phyloP scores from a whole-genome alignment of 23 tunicate species.

The Corella eumyota region DNA sequence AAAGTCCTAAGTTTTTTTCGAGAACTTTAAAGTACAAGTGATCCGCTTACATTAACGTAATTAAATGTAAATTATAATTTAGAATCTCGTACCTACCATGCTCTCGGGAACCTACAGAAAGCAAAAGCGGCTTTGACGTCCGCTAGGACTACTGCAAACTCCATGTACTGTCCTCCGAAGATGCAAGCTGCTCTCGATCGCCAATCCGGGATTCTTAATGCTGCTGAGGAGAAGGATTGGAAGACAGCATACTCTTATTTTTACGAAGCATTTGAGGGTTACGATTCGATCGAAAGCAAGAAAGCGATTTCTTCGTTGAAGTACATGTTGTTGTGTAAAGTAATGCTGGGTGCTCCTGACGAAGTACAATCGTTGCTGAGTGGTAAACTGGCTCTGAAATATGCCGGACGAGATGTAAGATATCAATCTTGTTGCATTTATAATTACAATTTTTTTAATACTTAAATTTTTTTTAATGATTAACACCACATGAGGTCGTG shows the following conservation, averaged over 20 bases:
- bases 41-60: neutral
- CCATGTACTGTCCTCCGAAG: slow-evolving; percentile 99
- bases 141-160: slow-evolving; percentile 97
- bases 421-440: neutral
- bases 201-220: slow-evolving; percentile 96
- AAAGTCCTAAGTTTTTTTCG: no score
- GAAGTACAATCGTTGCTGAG: slow-evolving; percentile 86
- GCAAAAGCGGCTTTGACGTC: slow-evolving; percentile 97
- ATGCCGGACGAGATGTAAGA: slow-evolving; percentile 82
- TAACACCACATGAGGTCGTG: no score
- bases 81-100: slow-evolving; percentile 90
- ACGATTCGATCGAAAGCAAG: slow-evolving; percentile 93
- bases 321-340: slow-evolving; percentile 90
- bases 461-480: no score
- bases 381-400: slow-evolving; percentile 94
- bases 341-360: slow-evolving; percentile 61
- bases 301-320: slow-evolving; percentile 81
- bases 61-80: neutral
- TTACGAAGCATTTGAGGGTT: slow-evolving; percentile 99
- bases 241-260: slow-evolving; percentile 98
- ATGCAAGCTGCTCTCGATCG: slow-evolving; percentile 97
- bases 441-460: no score
- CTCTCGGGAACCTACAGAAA: slow-evolving; percentile 97
- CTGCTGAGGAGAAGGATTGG: slow-evolving; percentile 99
- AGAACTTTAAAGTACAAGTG: neutral